phyloP scores from a whole-genome alignment of 1,140 invertebrate genomes.

The Scaptomyza hsui region DNA sequence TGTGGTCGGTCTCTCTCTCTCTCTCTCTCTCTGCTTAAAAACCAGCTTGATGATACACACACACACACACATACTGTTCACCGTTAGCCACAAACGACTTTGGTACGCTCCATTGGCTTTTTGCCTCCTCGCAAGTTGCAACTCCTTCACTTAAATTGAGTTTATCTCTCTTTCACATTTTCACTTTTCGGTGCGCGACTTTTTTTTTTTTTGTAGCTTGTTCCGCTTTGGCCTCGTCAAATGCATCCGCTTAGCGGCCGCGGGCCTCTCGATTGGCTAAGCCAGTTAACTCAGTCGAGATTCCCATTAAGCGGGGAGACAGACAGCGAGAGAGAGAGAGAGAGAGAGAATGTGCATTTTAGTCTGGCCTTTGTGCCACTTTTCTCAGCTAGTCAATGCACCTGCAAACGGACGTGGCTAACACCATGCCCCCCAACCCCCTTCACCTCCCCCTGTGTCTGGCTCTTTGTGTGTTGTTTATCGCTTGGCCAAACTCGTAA shows the following conservation, averaged over 20 bases:
- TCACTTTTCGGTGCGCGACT: conserved; percentile 62
- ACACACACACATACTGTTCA: conserved; percentile 20
- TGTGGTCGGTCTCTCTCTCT: conserved; percentile 21
- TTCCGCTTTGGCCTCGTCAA: conserved; percentile 57
- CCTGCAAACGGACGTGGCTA: conserved; percentile 52
- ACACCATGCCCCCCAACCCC: background rate
- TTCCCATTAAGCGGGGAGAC: conserved; percentile 22
- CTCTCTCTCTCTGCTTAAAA: conserved; percentile 31
- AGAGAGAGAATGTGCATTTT: conserved; percentile 12
- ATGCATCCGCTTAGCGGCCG: conserved; percentile 69
- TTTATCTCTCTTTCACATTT: conserved; percentile 34
- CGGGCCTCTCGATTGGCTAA: conserved; percentile 47
- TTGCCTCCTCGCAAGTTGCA: conserved; percentile 3
- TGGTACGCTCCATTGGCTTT: conserved; percentile 40
- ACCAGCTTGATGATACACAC: conserved; percentile 28
- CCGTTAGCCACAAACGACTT: conserved; percentile 56
- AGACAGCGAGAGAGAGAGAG: background rate
- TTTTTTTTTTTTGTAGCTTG: conserved; percentile 26
- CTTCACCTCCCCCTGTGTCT: conserved; percentile 21
- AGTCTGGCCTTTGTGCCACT: conserved; percentile 23
- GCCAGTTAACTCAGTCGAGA: conserved; percentile 62
- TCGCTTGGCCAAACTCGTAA: conserved; percentile 19
- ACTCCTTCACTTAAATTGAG: conserved; percentile 6
- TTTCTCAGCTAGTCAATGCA: conserved; percentile 52
- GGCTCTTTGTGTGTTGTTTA: conserved; percentile 12